phyloP scores from a whole-genome alignment of 2,888 invertebrate genomes.

The Luperina nickerlii region DNA sequence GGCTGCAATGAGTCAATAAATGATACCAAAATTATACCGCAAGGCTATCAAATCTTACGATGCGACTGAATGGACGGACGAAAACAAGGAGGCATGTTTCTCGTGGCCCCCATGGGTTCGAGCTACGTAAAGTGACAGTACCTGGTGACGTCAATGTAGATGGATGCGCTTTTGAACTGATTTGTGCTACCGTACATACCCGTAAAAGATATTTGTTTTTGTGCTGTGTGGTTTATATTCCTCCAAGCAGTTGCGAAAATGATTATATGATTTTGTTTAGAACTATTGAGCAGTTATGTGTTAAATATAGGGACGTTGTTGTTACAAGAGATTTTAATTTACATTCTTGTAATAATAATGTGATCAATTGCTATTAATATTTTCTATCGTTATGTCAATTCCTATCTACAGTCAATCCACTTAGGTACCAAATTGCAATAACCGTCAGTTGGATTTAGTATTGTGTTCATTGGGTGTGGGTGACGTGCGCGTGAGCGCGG shows the following conservation, averaged over 20 bases:
- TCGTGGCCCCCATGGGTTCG: conserved; percentile 2
- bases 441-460: background rate
- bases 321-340: too few species aligned
- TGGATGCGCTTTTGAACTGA: conserved; percentile 4
- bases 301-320: too few species aligned
- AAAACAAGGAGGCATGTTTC: background rate
- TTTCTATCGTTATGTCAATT: too few species aligned
- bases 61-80: background rate
- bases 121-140: conserved; percentile 2
- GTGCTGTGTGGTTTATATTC: conserved; percentile 4
- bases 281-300: background rate
- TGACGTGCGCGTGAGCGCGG: conserved; percentile 15
- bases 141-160: conserved; percentile 11
- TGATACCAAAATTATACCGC: background rate
- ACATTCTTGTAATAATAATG: too few species aligned
- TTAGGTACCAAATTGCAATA: too few species aligned
- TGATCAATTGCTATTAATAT: too few species aligned
- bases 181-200: background rate
- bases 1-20: background rate
- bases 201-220: conserved; percentile 2
- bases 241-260: background rate
- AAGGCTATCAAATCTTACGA: background rate
- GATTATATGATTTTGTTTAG: conserved; percentile 32
- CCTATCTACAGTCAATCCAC: too few species aligned
- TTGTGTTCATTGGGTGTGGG: conserved; percentile 20